A percentile compares a stretch with the other conserved stretches of the same genome.
phyloP scores from a whole-genome alignment of 2,113 vertebrate genomes.

The Anoura caudifer region DNA sequence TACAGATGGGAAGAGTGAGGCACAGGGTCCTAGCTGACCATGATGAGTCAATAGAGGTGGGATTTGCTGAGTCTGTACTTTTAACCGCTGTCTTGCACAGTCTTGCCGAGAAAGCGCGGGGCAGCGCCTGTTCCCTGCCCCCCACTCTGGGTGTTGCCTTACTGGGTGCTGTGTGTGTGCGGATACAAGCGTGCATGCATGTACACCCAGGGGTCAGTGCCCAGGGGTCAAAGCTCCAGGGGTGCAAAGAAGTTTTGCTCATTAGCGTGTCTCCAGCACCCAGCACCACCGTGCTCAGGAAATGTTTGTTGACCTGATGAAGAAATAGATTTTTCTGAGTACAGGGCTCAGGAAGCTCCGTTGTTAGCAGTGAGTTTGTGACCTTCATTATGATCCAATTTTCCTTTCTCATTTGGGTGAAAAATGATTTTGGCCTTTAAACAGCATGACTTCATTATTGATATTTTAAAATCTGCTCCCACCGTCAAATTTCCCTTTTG shows the following conservation, averaged over 20 bases:
- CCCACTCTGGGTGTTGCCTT: rapidly evolving
- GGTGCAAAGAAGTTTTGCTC: background rate
- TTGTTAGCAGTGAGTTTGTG: slow-evolving; percentile 16
- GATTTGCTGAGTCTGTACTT: background rate
- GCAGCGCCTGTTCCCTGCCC: background rate
- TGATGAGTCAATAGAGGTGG: background rate
- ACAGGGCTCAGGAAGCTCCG: background rate
- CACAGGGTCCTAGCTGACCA: background rate
- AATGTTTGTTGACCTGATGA: background rate
- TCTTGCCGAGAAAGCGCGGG: background rate
- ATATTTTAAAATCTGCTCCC: background rate
- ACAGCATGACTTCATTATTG: slow-evolving; percentile 34
- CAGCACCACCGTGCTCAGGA: background rate
- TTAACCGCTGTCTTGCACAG: background rate
- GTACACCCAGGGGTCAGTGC: rapidly evolving
- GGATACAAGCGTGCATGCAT: too few species aligned
- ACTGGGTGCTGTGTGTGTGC: background rate
- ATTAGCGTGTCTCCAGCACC: background rate
- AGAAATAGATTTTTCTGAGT: background rate
- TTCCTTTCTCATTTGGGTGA: slow-evolving; percentile 48
- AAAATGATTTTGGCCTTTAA: slow-evolving; percentile 59
- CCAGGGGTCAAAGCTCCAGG: background rate
- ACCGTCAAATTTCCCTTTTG: slow-evolving; percentile 1
- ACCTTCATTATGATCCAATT: slow-evolving; percentile 18
- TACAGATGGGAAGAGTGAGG: background rate